Base-by-base conservation (phyloP, 2,797 vertebrate genomes). In the Falco berigora region DNA sequence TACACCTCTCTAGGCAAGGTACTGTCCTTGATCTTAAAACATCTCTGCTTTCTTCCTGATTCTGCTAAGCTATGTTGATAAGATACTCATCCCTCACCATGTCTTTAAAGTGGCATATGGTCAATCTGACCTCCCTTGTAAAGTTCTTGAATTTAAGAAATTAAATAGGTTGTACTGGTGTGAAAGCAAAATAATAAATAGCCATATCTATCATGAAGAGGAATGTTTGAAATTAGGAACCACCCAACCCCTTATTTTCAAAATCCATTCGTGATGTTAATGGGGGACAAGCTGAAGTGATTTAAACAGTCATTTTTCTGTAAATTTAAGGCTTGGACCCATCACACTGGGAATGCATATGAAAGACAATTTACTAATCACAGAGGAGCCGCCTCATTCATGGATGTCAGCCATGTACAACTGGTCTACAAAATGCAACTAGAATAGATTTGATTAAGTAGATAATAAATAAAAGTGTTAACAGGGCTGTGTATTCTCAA, bases 131-230 rank as follows among this genome's bases (percentile, higher is more conserved):
- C 59, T 85, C 32, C 23, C 9, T 22, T 62, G 38, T 42, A 52
- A 83, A 53, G 47, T 55, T 82, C 47, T 55, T 53, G 24, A 93
- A 86, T 66, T 53, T 46, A 55, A 73, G 28, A 79, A 66, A 85
- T 42, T 30, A 66, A 63, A 82, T 89, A 56, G 10, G 8, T 10
- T 32, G 34, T 30, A 21, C 14, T 12, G 16, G 15, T 62, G 27
- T 63, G 55, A 79, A 94, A 93, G 27, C 24, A 67, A 85, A 75
- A 72, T 28, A 68, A 72, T 32, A 67, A 72, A 50, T 23, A 88
- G 25, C 22, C 2, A 0, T 30, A 53, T 14, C 14, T 69, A 42
- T 50, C 50, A 44, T 6, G 27, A 90, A 93, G 22, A 68, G 9
- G 9, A 75, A 77, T 1, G 2, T 66, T 24, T 63, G 66, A 90